Conservation (phyloP, 2,888 invertebrate species). For the Cephus sareptanus region DNA sequence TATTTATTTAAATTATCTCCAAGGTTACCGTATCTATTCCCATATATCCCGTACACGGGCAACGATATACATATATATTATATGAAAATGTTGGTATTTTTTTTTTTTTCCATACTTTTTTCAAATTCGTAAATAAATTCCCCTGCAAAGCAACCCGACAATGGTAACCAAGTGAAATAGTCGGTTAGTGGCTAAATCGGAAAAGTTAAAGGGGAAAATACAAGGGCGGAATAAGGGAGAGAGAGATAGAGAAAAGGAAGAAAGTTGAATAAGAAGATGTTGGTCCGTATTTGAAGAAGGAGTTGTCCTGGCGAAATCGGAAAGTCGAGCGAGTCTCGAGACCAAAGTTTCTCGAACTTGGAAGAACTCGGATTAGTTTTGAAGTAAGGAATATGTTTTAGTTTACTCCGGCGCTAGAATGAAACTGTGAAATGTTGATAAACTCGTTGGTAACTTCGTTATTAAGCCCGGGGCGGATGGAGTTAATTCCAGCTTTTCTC, state of each 20-base stretch:
- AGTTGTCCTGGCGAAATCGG: not conserved
- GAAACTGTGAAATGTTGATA: constrained; percentile 46
- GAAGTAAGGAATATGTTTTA: not conserved
- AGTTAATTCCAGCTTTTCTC: not conserved
- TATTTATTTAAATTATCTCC: not conserved
- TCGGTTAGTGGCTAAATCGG: not conserved
- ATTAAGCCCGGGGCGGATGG: constrained; percentile 17
- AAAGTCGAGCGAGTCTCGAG: not conserved
- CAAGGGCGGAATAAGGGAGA: not conserved
- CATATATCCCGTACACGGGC: not conserved
- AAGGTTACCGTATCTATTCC: not conserved
- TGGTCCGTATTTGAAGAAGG: not conserved
- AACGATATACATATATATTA: not conserved
- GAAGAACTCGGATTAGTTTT: not conserved
- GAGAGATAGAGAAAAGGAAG: not conserved
- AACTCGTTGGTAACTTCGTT: constrained; percentile 42
- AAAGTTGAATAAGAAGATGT: not conserved
- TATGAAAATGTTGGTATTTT: too few relatives aligned
- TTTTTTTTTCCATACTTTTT: not conserved
- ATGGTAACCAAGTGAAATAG: not conserved
- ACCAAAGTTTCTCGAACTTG: not conserved
- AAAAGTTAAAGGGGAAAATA: not conserved
- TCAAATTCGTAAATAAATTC: not conserved
- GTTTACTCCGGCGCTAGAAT: constrained; percentile 25
- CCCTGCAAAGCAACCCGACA: not conserved